A percentile compares a stretch with the other conserved stretches of the same genome.
Evolutionary conservation across 2,113 vertebrate species (phyloP).

Genomic region (Xyliphius kryptos): DNA sequence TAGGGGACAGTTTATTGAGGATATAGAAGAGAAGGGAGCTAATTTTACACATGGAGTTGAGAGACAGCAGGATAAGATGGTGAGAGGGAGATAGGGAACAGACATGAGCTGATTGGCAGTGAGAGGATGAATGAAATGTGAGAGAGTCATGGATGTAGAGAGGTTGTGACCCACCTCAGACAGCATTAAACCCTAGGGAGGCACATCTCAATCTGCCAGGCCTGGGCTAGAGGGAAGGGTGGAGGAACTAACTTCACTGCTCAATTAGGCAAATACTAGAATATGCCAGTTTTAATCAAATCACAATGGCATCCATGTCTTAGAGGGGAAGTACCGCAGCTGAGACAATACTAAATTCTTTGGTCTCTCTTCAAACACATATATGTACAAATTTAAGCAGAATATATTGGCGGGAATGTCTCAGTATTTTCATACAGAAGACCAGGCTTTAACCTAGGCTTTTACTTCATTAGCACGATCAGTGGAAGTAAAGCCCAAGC

Average conservation of each 20-base stretch:
- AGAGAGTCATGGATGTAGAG: slow-evolving; percentile 25
- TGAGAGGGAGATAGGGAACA: background rate
- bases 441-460: background rate
- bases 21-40: slow-evolving; percentile 32
- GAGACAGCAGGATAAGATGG: too few relatives aligned
- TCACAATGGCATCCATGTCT: slow-evolving; percentile 46
- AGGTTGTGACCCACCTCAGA: slow-evolving; percentile 1
- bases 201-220: slow-evolving; percentile 66
- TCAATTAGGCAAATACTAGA: slow-evolving; percentile 58
- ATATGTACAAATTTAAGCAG: background rate
- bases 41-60: slow-evolving; percentile 34
- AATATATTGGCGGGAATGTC: background rate
- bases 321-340: slow-evolving; percentile 39
- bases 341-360: slow-evolving; percentile 32
- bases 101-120: too few relatives aligned
- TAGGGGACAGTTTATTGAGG: slow-evolving; percentile 60
- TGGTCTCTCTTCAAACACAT: slow-evolving; percentile 31
- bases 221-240: too few relatives aligned
- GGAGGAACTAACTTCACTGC: slow-evolving; percentile 55
- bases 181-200: slow-evolving; percentile 51
- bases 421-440: too few relatives aligned
- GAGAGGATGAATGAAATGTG: slow-evolving; percentile 32
- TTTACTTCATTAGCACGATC: background rate
- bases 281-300: slow-evolving; percentile 57
- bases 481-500: background rate